Conservation (phyloP, 1,140 invertebrate species). For the Saccostrea cuccullata region DNA sequence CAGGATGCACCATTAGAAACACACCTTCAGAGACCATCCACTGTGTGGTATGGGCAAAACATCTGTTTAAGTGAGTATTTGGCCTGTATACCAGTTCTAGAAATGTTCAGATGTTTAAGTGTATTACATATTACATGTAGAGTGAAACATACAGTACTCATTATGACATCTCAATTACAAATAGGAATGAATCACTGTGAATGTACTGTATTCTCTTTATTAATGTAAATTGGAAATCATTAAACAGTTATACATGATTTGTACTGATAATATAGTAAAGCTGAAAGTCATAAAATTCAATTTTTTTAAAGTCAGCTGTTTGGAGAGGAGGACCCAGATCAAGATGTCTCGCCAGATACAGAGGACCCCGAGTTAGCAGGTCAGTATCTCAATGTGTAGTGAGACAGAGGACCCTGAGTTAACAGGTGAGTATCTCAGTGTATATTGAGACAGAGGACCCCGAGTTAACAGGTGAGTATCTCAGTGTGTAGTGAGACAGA, state of each 20-base stretch:
- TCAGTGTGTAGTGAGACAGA: conserved; percentile 75
- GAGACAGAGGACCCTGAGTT: conserved; percentile 95
- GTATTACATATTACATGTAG: too few relatives aligned
- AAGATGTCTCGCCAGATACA: conserved; percentile 98
- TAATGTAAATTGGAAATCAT: too few relatives aligned
- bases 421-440: conserved; percentile 55
- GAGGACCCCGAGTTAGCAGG: conserved; percentile 91
- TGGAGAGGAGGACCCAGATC: conserved; percentile 93
- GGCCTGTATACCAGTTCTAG: neutral
- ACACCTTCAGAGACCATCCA: conserved; percentile 99
- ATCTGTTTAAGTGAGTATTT: conserved; percentile 95
- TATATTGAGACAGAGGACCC: conserved; percentile 85
- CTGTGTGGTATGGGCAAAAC: conserved; percentile 99
- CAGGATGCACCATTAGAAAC: conserved; percentile 99
- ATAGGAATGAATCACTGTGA: too few relatives aligned
- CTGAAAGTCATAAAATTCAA: neutral
- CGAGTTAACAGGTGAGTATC: conserved; percentile 81
- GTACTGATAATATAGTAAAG: too few relatives aligned
- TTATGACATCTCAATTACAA: too few relatives aligned
- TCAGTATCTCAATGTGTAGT: conserved; percentile 58
- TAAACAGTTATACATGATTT: too few relatives aligned
- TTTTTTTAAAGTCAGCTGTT: conserved; percentile 90
- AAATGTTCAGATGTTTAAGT: neutral
- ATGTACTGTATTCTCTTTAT: too few relatives aligned
- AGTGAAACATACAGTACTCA: too few relatives aligned